Base-by-base conservation (phyloP, 2,888 invertebrate genomes). In the Lasioglossum morio region DNA sequence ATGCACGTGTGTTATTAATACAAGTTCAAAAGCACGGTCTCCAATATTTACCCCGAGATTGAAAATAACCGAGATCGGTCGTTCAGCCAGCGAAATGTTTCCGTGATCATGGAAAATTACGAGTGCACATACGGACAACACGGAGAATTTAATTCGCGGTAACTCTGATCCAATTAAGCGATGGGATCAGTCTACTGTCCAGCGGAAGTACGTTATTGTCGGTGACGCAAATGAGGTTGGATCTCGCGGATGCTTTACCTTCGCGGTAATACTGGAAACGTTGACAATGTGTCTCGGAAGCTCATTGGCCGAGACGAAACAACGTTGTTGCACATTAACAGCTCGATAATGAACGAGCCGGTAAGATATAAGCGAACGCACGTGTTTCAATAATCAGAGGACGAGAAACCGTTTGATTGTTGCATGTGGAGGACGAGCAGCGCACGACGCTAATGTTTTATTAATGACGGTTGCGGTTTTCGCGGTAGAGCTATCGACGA, bases 91-190 rank as follows among this genome's bases (percentile, higher is more conserved):
- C 12, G 46, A 30, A 30, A n/a, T 34, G 43, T 73, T 37, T 16
- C 53, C 27, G 12, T 14, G 43, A 53, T 34, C 40, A 10, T 46
- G 46, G 69, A 77, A 81, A 77, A 5, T n/a, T 16, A 5, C 2
- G 34, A 4, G 4, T 2, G 27, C 43, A 12, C 27, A 5, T 2
- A 23, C 69, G 72, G 30, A 74, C n/a, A 37, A 2, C 8, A 7
- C 19, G 53, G 27, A 16, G 19, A 48, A 63, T 19, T 40, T 77
- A 43, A 57, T n/a, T 14, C 43, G 23, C 40, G 7, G 69, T 7
- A 77, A 80, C 79, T 72, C 79, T 60, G 74, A 86, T 85, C 63
- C 63, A 87, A 87, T 89, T 79, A 81, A 77, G 73, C 79, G 75
- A 77, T 48, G 70, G 48, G 53, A 84, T 85, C 81, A 23, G 34